These are phyloP conservation scores for Protodeltote pygarga DNA, from an alignment of 2,888 invertebrate genomes.

Conservation along the genomic window DNA sequence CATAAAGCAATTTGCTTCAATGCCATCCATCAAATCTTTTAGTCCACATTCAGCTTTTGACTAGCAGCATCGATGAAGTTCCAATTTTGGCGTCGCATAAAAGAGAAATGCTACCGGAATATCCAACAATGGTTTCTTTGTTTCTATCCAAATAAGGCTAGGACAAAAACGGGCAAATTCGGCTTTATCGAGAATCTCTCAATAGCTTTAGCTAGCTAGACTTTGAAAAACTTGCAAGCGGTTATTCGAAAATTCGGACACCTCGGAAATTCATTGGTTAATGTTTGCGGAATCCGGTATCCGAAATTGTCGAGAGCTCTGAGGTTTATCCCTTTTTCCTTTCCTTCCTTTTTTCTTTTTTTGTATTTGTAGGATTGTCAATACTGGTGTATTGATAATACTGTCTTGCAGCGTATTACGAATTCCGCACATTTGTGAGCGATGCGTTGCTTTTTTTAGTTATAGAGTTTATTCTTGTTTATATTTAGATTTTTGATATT, in stretches of 20 bases:
- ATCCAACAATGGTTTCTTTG: conserved; percentile 27
- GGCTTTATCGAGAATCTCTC: conserved; percentile 18
- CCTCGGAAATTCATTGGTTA: conserved; percentile 24
- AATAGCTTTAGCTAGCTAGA: too few relatives aligned
- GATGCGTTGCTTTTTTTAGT: conserved; percentile 2
- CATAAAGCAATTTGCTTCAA: too few relatives aligned
- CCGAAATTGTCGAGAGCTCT: conserved; percentile 14
- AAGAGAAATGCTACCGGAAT: conserved; percentile 9
- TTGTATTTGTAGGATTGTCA: conserved; percentile 28
- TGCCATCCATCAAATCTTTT: conserved; percentile 4
- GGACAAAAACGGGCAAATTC: conserved; percentile 25
- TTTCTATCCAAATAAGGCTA: conserved; percentile 32
- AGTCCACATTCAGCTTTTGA: conserved; percentile 4
- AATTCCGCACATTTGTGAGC: conserved; percentile 12
- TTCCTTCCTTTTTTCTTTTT: conserved; percentile 24
- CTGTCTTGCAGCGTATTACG: background rate
- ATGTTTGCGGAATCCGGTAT: conserved; percentile 33
- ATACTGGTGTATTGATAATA: conserved; percentile 15
- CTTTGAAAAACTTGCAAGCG: conserved; percentile 14
- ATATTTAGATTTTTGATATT: too few relatives aligned
- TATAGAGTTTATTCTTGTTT: background rate
- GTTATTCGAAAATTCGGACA: conserved; percentile 33
- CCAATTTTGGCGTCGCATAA: conserved; percentile 26
- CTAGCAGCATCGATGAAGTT: conserved; percentile 23
- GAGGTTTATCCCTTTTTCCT: too few relatives aligned